Conservation (phyloP, 2,797 vertebrate genomes). For the Coilia nasus region DNA sequence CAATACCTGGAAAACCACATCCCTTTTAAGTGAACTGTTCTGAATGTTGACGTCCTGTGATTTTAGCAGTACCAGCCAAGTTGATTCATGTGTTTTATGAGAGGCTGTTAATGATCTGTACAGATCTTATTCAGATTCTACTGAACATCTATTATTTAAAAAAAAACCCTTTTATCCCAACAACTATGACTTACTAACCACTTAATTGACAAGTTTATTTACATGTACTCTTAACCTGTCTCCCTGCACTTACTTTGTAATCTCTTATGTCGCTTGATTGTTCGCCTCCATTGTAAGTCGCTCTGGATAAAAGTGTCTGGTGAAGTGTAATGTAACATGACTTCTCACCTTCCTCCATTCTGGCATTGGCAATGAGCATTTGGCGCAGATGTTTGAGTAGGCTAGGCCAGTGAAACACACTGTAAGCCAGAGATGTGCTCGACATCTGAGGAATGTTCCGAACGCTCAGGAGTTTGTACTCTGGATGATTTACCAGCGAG, state of each 20-base stretch:
- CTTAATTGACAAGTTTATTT: no score
- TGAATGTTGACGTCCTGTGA: neutral
- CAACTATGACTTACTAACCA: no score
- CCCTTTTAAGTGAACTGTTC: neutral
- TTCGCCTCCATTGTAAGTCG: no score
- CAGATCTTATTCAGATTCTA: neutral
- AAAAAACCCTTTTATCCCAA: neutral
- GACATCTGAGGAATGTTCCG: conserved; percentile 90
- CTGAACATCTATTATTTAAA: neutral
- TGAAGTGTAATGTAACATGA: neutral
- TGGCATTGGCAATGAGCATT: conserved; percentile 92
- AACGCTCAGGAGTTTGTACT: conserved; percentile 90
- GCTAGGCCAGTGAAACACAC: conserved; percentile 88
- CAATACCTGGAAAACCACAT: conserved; percentile 77
- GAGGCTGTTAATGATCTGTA: neutral
- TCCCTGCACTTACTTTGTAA: no score
- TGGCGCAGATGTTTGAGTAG: conserved; percentile 92
- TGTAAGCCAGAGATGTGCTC: conserved; percentile 83
- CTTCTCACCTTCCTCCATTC: conserved; percentile 91
- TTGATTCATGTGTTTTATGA: neutral
- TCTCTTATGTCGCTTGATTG: no score
- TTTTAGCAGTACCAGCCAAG: neutral
- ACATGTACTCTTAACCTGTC: no score
- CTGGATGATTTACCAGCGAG: conserved; percentile 86
- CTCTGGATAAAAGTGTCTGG: no score